phyloP scores from a whole-genome alignment of 2,888 invertebrate species.

The Acleris sparsana region DNA sequence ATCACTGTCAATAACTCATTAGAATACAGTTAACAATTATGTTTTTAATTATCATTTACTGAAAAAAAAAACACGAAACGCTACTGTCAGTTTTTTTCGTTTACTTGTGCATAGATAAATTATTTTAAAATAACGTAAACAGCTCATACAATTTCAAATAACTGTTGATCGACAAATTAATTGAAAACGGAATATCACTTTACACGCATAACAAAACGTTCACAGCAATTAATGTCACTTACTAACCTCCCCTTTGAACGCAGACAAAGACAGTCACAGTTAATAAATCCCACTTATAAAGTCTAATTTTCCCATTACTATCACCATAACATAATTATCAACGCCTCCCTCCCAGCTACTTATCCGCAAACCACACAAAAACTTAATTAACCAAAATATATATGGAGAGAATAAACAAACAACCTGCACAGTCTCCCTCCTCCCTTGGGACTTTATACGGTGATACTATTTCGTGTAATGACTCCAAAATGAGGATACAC shows the following conservation, averaged over 20 bases:
- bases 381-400: slow-evolving; percentile 82
- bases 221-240: background rate
- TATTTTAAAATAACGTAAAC: too few species aligned
- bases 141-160: too few species aligned
- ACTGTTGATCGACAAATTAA: too few species aligned
- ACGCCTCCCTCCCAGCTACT: slow-evolving; percentile 44
- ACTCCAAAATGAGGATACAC: slow-evolving; percentile 81
- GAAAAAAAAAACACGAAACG: too few species aligned
- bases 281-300: slow-evolving; percentile 45
- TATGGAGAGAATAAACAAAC: slow-evolving; percentile 76
- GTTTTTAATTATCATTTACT: too few species aligned
- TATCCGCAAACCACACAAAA: slow-evolving; percentile 75
- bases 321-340: slow-evolving; percentile 44
- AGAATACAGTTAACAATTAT: too few species aligned
- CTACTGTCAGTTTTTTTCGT: too few species aligned
- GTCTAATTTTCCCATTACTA: slow-evolving; percentile 49
- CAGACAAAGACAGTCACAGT: slow-evolving; percentile 9
- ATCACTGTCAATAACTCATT: too few species aligned
- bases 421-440: slow-evolving; percentile 66
- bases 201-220: background rate
- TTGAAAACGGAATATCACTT: too few species aligned
- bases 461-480: slow-evolving; percentile 83
- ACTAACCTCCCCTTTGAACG: background rate
- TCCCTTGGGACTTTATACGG: slow-evolving; percentile 75
- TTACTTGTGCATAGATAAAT: too few species aligned